These are phyloP conservation scores for Cephalopholis sonnerati DNA, from an alignment of 2,113 vertebrate species.

Conservation along the genomic window DNA sequence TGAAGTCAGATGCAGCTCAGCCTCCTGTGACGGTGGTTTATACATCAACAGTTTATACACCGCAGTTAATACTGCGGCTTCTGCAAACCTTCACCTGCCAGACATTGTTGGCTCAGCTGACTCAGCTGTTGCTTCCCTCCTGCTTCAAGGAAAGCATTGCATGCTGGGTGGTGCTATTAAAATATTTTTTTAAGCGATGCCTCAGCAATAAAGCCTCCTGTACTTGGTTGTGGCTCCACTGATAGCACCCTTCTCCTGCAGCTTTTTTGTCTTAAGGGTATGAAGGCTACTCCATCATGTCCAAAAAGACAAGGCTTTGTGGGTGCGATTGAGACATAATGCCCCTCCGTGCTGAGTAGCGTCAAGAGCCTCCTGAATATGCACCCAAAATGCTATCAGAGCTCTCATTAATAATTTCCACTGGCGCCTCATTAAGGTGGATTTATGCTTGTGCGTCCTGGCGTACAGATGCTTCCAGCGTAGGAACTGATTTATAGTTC, in stretches of 20 bases:
- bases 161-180: conserved; percentile 30
- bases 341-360: too few species aligned
- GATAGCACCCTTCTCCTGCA: conserved; percentile 23
- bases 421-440: conserved; percentile 19
- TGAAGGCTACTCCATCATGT: background rate
- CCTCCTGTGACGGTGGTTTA: background rate
- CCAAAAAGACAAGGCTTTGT: background rate
- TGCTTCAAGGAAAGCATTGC: conserved; percentile 19
- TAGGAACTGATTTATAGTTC: background rate
- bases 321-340: too few species aligned
- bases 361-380: background rate
- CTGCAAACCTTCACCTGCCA: background rate
- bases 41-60: too few species aligned
- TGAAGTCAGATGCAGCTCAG: background rate
- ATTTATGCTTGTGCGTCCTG: background rate
- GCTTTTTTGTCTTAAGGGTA: conserved; percentile 5
- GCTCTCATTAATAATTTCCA: conserved; percentile 22
- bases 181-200: conserved; percentile 22
- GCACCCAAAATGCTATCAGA: background rate
- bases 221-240: conserved; percentile 28
- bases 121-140: conserved; percentile 21
- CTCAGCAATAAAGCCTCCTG: conserved; percentile 45
- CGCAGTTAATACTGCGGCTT: too few species aligned
- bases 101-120: conserved; percentile 13
- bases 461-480: background rate